Evolutionary conservation across 2,888 invertebrate genomes (phyloP).

Genomic region (Hirtodrosophila alboralis): DNA sequence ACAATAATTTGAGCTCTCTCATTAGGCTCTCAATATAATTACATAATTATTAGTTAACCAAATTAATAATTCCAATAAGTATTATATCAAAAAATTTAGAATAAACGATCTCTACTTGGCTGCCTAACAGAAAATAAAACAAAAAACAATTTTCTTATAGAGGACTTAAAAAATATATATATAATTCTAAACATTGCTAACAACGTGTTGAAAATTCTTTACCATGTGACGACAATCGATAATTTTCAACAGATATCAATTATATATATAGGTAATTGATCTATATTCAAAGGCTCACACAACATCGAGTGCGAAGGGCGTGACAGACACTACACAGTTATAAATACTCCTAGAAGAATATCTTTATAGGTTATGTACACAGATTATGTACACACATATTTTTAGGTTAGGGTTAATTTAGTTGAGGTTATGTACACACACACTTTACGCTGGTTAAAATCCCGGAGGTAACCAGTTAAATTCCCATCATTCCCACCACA

Average conservation of each 20-base stretch:
- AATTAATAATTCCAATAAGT: too few species aligned
- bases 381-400: constrained; percentile 6
- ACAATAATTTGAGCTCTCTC: too few species aligned
- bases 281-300: constrained; percentile 17
- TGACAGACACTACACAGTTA: constrained; percentile 16
- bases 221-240: constrained; percentile 23
- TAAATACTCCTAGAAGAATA: neutral
- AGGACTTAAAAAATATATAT: neutral
- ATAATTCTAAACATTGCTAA: neutral
- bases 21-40: too few species aligned
- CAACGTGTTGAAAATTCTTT: constrained; percentile 9
- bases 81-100: too few species aligned
- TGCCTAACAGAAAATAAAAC: too few species aligned
- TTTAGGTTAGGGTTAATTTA: constrained; percentile 17
- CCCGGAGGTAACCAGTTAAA: neutral
- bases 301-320: constrained; percentile 40
- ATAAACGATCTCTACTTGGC: too few species aligned
- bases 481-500: neutral
- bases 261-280: constrained; percentile 8
- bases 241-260: constrained; percentile 21
- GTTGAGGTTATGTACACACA: constrained; percentile 22
- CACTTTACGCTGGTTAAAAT: neutral
- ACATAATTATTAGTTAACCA: too few species aligned
- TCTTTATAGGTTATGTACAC: constrained; percentile 11
- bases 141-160: too few species aligned